phyloP scores from a whole-genome alignment of 1,140 invertebrate species.

The Caenorhabditis brenneri region DNA sequence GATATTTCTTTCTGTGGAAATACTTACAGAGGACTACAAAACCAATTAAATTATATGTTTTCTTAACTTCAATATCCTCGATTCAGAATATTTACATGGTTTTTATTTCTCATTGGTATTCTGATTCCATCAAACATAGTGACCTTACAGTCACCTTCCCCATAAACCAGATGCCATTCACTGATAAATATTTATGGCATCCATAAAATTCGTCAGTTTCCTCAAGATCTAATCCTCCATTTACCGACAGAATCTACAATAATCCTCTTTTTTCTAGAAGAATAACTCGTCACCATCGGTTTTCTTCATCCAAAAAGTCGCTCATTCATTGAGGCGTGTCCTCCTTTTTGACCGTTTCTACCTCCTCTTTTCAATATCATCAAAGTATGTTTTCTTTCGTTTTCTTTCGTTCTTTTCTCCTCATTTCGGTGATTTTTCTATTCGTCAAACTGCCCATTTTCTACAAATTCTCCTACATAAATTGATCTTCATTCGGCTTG shows the following conservation, averaged over 20 bases:
- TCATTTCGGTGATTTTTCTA: not conserved
- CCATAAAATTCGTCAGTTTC: not conserved
- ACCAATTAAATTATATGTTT: no score
- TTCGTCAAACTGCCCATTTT: slow-evolving; percentile 4
- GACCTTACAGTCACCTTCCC: not conserved
- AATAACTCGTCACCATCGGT: no score
- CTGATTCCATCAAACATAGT: not conserved
- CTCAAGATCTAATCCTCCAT: not conserved
- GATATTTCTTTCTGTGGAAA: no score
- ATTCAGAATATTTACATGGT: no score
- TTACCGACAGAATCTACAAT: not conserved
- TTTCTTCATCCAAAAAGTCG: not conserved
- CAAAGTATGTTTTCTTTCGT: not conserved
- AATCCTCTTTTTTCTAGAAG: not conserved
- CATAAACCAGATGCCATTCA: not conserved
- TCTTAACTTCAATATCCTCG: no score
- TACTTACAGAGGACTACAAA: no score
- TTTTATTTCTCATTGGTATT: not conserved
- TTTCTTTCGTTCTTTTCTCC: not conserved
- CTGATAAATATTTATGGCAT: not conserved
- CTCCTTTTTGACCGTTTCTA: not conserved
- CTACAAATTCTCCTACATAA: not conserved
- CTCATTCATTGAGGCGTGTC: slow-evolving; percentile 13
- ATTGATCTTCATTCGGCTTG: not conserved
- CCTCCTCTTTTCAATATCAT: not conserved